Evolutionary conservation across 2,888 invertebrate species (phyloP).

Genomic region (Trichopria drosophilae): DNA sequence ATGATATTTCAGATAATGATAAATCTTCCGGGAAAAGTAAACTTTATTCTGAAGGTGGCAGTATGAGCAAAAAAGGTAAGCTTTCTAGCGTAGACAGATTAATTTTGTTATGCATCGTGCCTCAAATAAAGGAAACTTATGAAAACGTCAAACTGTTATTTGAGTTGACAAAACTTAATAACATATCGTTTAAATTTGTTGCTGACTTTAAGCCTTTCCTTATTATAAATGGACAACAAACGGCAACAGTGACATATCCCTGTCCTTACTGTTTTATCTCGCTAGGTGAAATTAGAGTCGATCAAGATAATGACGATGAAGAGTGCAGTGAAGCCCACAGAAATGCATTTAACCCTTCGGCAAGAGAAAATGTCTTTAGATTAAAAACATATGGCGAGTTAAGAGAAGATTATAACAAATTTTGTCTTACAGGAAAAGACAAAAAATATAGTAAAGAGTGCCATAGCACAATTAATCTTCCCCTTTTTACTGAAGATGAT

Average conservation of each 20-base stretch:
- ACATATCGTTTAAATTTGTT: no score
- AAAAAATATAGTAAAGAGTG: not conserved
- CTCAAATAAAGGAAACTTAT: slow-evolving; percentile 5
- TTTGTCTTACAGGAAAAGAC: no score
- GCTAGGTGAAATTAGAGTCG: no score
- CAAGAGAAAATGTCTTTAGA: not conserved
- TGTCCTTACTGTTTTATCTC: no score
- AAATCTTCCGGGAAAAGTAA: not conserved
- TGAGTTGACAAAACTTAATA: not conserved
- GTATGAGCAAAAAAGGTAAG: slow-evolving; percentile 3
- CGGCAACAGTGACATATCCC: no score
- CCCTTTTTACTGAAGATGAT: slow-evolving; percentile 1
- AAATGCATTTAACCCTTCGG: not conserved
- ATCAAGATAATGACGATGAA: not conserved
- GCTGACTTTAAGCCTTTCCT: no score
- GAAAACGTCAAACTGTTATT: slow-evolving; percentile 1
- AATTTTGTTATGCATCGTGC: slow-evolving; percentile 7
- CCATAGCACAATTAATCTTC: not conserved
- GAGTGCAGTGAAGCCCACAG: not conserved
- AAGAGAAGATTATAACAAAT: not conserved
- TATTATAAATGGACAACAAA: no score
- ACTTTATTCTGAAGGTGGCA: slow-evolving; percentile 9
- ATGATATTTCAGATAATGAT: no score
- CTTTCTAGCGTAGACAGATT: slow-evolving; percentile 8
- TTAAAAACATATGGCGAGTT: not conserved